Percentiles rank a stretch among this genome's conserved stretches.
Conservation (phyloP, 2,797 vertebrate species). For the Girardinus metallicus region DNA sequence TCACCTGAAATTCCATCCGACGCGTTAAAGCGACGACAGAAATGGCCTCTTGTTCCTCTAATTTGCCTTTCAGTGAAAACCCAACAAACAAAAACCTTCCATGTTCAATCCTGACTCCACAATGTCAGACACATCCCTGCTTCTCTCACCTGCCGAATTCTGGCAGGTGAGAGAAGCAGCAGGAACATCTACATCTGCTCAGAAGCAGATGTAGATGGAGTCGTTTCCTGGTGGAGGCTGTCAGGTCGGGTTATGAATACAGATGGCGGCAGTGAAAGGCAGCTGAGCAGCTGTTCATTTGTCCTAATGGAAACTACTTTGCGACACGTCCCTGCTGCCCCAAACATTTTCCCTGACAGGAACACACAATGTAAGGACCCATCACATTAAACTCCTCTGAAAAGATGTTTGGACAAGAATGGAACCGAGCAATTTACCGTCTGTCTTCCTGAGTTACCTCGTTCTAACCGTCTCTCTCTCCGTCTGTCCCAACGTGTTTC, state of each 20-base stretch:
- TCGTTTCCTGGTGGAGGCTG: slow-evolving; percentile 69
- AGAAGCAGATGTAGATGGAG: slow-evolving; percentile 39
- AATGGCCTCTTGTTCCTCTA: slow-evolving; percentile 52
- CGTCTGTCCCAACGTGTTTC: background rate
- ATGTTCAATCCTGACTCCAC: slow-evolving; percentile 2
- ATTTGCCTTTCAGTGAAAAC: slow-evolving; percentile 43
- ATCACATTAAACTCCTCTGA: slow-evolving; percentile 55
- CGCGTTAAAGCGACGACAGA: slow-evolving; percentile 62
- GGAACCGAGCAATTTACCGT: slow-evolving; percentile 9
- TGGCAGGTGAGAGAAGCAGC: background rate
- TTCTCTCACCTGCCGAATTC: too few species aligned
- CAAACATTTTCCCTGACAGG: slow-evolving; percentile 56
- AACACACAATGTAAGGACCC: slow-evolving; percentile 42
- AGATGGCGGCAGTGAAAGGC: slow-evolving; percentile 73
- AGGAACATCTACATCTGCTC: background rate
- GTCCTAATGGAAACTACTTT: slow-evolving; percentile 82
- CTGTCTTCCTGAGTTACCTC: slow-evolving; percentile 12
- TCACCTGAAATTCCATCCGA: slow-evolving; percentile 57
- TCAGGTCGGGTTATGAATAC: slow-evolving; percentile 88
- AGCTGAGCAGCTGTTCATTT: slow-evolving; percentile 89
- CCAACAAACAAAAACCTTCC: slow-evolving; percentile 13
- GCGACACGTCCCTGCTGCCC: slow-evolving; percentile 58
- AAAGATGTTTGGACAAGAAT: slow-evolving; percentile 29
- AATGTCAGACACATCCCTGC: background rate
- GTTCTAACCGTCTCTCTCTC: background rate